Conservation (phyloP, 2,888 invertebrate genomes). For the Leucophenga maculata region DNA sequence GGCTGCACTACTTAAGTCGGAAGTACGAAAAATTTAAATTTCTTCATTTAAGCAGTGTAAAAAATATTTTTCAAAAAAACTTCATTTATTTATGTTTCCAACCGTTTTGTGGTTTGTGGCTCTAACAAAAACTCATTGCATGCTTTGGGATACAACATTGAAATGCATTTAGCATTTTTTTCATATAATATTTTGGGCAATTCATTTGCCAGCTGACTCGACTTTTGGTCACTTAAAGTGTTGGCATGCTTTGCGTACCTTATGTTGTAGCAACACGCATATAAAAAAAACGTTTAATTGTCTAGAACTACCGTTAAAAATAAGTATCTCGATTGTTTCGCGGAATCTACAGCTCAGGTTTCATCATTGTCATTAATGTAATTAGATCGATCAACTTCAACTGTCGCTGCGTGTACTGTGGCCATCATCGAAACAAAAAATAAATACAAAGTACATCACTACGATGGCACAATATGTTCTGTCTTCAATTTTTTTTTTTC, state of each 20-base stretch:
- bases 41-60: constrained; percentile 13
- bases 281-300: constrained; percentile 68
- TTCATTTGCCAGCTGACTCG: constrained; percentile 68
- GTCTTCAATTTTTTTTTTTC: constrained; percentile 20
- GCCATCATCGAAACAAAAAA: neutral
- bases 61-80: neutral
- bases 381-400: constrained; percentile 61
- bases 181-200: constrained; percentile 38
- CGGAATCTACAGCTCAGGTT: constrained; percentile 23
- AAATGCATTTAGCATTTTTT: constrained; percentile 16
- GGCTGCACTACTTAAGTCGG: constrained; percentile 34
- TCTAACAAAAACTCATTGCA: constrained; percentile 23
- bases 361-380: constrained; percentile 63
- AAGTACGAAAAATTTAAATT: constrained; percentile 39
- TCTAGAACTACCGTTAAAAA: constrained; percentile 40
- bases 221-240: neutral
- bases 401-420: constrained; percentile 17
- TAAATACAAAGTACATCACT: neutral
- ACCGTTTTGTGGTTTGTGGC: too few species aligned
- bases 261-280: constrained; percentile 67
- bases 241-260: neutral
- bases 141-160: constrained; percentile 16
- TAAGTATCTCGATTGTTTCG: neutral
- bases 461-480: neutral
- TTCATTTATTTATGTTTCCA: too few species aligned